phyloP scores from a whole-genome alignment of 2,797 vertebrate genomes.

The Chrosomus eos region DNA sequence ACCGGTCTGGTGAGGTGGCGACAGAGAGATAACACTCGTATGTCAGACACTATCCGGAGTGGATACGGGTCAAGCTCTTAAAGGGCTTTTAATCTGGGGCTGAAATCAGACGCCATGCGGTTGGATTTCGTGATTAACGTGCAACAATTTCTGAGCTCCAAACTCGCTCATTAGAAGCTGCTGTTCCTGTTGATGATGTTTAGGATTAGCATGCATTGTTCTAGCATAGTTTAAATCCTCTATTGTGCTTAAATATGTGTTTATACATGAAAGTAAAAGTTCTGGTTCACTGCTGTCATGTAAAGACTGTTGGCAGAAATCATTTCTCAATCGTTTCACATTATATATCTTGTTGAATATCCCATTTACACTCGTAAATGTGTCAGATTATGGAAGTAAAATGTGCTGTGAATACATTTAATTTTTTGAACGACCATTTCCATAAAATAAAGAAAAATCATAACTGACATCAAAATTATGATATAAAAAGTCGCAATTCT shows the following conservation, averaged over 20 bases:
- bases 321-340: not conserved
- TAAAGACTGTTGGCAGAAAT: not conserved
- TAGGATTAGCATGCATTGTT: not conserved
- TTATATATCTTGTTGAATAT: not conserved
- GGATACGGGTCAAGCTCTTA: conserved; percentile 15
- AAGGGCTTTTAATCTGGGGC: not conserved
- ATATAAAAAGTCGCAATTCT: not conserved
- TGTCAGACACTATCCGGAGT: not conserved
- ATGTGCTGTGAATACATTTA: not conserved
- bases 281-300: not conserved
- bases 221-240: not conserved
- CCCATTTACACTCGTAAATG: not conserved
- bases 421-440: too few relatives aligned
- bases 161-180: not conserved
- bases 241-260: not conserved
- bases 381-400: not conserved
- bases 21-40: conserved; percentile 17
- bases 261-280: not conserved
- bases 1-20: conserved; percentile 4
- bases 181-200: not conserved
- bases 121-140: not conserved
- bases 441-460: not conserved
- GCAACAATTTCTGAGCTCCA: not conserved
- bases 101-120: not conserved
- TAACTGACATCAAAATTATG: not conserved